A percentile compares a stretch with the other conserved stretches of the same genome.
phyloP scores from a whole-genome alignment of 2,797 vertebrate genomes.

The Ambastaia sidthimunki region DNA sequence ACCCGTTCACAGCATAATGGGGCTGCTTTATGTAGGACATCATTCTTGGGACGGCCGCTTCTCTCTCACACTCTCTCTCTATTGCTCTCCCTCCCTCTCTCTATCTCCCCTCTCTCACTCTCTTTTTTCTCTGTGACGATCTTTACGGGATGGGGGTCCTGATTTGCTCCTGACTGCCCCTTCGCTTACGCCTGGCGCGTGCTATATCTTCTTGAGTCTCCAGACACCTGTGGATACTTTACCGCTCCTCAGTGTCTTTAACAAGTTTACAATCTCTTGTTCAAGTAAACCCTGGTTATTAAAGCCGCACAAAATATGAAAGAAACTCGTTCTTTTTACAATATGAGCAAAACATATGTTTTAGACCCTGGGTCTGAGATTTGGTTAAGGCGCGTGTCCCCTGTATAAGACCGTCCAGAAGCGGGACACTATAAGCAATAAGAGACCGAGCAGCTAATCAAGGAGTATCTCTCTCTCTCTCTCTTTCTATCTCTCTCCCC shows the following conservation, averaged over 20 bases:
- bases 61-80: conserved; percentile 40
- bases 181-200: conserved; percentile 37
- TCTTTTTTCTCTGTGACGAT: conserved; percentile 29
- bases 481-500: conserved; percentile 37
- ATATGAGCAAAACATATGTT: background rate
- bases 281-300: background rate
- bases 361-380: background rate
- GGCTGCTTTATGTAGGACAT: conserved; percentile 94
- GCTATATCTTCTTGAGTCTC: conserved; percentile 19
- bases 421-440: conserved; percentile 39
- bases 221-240: conserved; percentile 40
- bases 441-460: conserved; percentile 43
- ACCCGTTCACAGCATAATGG: conserved; percentile 88
- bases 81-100: conserved; percentile 7
- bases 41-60: conserved; percentile 71
- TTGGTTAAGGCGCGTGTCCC: conserved; percentile 26
- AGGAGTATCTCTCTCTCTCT: conserved; percentile 34
- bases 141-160: conserved; percentile 27
- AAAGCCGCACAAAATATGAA: background rate
- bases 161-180: conserved; percentile 9
- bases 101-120: background rate
- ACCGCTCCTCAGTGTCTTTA: background rate
- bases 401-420: conserved; percentile 29
- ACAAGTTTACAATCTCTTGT: background rate
- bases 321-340: background rate